A percentile compares a stretch with the other conserved stretches of the same genome.
Evolutionary conservation across 2,888 invertebrate genomes (phyloP).

Genomic region (Agrochola litura): DNA sequence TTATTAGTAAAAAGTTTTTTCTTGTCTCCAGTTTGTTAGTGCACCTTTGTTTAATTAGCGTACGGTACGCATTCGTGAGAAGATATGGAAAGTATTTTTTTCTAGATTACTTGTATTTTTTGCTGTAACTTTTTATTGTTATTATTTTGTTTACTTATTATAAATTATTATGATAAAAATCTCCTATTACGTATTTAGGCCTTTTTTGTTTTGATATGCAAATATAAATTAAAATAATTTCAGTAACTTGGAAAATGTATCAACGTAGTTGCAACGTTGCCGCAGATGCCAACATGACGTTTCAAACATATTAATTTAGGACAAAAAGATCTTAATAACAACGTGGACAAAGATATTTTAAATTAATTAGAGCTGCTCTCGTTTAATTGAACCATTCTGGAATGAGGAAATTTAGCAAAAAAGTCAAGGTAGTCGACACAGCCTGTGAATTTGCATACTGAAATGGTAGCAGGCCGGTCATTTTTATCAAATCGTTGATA

Average conservation of each 20-base stretch:
- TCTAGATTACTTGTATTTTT: neutral
- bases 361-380: slow-evolving; percentile 15
- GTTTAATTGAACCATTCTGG: slow-evolving; percentile 32
- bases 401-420: slow-evolving; percentile 41
- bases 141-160: neutral
- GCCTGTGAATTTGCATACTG: slow-evolving; percentile 50
- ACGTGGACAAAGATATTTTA: neutral
- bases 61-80: slow-evolving; percentile 58
- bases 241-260: neutral
- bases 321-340: neutral
- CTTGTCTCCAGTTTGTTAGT: slow-evolving; percentile 47
- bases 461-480: slow-evolving; percentile 40
- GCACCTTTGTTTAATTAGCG: slow-evolving; percentile 62
- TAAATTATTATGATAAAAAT: neutral
- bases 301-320: slow-evolving; percentile 1
- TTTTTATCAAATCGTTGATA: slow-evolving; percentile 46
- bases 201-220: neutral
- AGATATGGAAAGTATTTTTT: slow-evolving; percentile 40
- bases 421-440: neutral
- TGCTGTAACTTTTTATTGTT: neutral
- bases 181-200: neutral
- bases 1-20: slow-evolving; percentile 65
- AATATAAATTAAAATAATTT: neutral
- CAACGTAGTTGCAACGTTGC: neutral
- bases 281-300: slow-evolving; percentile 9